phyloP scores from a whole-genome alignment of 2,888 invertebrate genomes.

The Iphiclides podalirius region DNA sequence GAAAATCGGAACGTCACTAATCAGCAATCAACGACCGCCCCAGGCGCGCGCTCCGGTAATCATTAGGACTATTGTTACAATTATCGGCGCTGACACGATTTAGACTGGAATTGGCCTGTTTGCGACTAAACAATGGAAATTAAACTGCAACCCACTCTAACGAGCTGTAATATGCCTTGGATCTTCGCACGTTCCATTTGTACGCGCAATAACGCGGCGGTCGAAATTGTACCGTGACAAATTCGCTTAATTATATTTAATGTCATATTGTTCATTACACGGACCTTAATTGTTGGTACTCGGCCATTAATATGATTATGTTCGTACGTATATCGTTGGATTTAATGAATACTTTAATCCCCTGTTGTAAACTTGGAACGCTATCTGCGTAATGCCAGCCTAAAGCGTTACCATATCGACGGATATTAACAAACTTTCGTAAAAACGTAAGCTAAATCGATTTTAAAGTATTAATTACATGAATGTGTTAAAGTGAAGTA shows the following conservation, averaged over 20 bases:
- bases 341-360: conserved; percentile 10
- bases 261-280: conserved; percentile 47
- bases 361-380: not conserved
- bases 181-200: conserved; percentile 40
- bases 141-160: conserved; percentile 64
- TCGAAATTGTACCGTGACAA: conserved; percentile 51
- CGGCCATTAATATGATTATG: conserved; percentile 2
- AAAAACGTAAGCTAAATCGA: no score
- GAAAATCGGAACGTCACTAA: conserved; percentile 35
- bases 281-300: not conserved
- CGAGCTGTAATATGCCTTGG: conserved; percentile 51
- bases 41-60: conserved; percentile 44
- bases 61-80: conserved; percentile 66
- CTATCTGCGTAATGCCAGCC: not conserved
- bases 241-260: conserved; percentile 50
- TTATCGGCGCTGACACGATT: conserved; percentile 57
- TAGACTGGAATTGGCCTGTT: conserved; percentile 54
- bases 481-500: no score
- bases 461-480: no score
- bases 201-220: conserved; percentile 48
- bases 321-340: not conserved
- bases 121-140: conserved; percentile 66
- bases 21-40: conserved; percentile 36
- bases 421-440: not conserved
- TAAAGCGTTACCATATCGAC: not conserved